Evolutionary conservation across 2,797 vertebrate genomes (phyloP).

Genomic region (Microcaecilia unicolor): DNA sequence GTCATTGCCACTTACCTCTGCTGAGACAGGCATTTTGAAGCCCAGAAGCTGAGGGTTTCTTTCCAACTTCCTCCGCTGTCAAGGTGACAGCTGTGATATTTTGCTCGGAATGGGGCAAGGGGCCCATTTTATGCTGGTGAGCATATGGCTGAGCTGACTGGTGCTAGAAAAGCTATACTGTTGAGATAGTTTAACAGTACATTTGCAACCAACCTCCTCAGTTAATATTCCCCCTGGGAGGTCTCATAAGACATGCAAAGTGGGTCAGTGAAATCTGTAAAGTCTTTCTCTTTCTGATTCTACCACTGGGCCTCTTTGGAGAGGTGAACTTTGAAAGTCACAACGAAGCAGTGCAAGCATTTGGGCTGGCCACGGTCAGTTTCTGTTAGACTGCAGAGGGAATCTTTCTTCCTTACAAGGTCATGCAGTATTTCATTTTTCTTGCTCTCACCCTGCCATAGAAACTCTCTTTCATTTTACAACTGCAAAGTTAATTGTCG

Average conservation of each 20-base stretch:
- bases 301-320: background rate
- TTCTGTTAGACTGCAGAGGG: no score
- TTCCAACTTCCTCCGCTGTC: no score
- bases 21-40: constrained; percentile 2
- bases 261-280: background rate
- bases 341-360: background rate
- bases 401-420: no score
- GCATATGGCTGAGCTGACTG: constrained; percentile 12
- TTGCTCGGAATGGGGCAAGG: background rate
- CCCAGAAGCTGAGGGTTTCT: constrained; percentile 3
- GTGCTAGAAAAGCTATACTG: constrained; percentile 12
- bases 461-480: no score
- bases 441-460: background rate
- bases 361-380: no score
- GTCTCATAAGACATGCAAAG: background rate
- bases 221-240: background rate
- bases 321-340: background rate
- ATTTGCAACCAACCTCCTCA: constrained; percentile 1
- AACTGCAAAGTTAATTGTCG: no score
- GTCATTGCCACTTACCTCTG: background rate
- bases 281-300: background rate
- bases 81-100: constrained; percentile 18
- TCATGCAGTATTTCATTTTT: no score
- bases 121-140: constrained; percentile 1
- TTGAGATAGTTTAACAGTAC: background rate